Base-by-base conservation (phyloP, 1,140 invertebrate genomes). In the Tetragonula clypearis region DNA sequence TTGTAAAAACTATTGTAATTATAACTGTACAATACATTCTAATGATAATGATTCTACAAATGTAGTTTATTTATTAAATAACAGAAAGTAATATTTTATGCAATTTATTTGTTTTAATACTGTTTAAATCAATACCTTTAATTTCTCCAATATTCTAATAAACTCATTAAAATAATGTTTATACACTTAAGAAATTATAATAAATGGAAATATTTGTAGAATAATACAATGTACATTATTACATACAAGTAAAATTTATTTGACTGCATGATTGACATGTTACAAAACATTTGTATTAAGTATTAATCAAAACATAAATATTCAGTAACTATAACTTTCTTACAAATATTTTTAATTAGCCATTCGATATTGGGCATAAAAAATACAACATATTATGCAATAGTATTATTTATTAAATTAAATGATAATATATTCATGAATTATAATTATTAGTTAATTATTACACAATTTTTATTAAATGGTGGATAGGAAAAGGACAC, bases 381-480 rank as follows among this genome's bases (percentile, higher is more conserved):
- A 84, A 85, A 88, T 85, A 90, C 86, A 90, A 79, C 86, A 79
- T 79, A 84, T 77, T 87, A 80, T 90, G 89, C 81, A 89, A 83
- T 90, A 90, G 78, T 82, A 41, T 69, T 85, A 66, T 91, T 91
- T 89, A 91, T 90, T 91, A 87, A 83, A 78, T 79, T 79, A 90
- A 83, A 87, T 77, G 81, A 62, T 84, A 82, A 89, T 84, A 89
- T 86, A 86, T 84, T 83, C 23, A 87, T 62, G 60, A 88, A 80
- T 81, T 86, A 82, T 72, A 85, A 78, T 49, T 69, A 71, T n/a
- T 49, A 49, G 41, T 4, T 15, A n/a, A 71, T 1, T 85, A 82
- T 86, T 79, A 90, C 75, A 84, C 55, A 86, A 77, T 26, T 62
- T 82, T 87, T 86, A 66, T 82, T 69, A 55, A 55, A 86, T 84